Conservation (phyloP, 2,797 vertebrate genomes). For the Xenentodon cancila region DNA sequence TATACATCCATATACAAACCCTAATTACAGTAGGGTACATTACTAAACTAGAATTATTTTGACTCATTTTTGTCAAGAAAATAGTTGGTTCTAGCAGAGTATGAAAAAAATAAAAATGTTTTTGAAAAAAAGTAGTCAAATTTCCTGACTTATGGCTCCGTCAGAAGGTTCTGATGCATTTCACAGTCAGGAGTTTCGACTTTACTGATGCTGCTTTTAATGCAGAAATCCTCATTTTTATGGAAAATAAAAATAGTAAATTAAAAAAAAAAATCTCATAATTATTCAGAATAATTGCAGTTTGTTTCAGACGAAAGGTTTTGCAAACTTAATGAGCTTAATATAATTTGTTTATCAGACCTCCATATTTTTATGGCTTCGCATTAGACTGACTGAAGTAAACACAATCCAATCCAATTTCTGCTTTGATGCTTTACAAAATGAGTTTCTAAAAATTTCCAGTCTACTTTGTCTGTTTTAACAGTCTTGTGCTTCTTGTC, state of each 20-base stretch:
- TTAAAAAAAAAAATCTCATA: not conserved
- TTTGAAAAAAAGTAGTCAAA: too few species aligned
- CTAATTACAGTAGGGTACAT: not conserved
- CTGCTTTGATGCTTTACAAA: constrained; percentile 16
- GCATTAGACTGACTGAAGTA: constrained; percentile 19
- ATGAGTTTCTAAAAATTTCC: constrained; percentile 36
- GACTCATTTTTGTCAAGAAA: not conserved
- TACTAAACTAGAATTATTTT: not conserved
- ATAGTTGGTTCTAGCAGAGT: too few species aligned
- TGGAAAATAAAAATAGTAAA: too few species aligned
- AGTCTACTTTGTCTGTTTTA: not conserved
- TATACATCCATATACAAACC: not conserved
- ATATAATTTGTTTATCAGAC: not conserved
- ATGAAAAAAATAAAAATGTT: too few species aligned
- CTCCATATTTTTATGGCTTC: not conserved
- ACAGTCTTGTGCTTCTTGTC: too few species aligned
- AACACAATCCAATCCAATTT: constrained; percentile 40
- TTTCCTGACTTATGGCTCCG: too few species aligned
- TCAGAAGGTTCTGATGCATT: too few species aligned
- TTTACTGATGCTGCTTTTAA: too few species aligned
- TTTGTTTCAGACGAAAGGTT: not conserved
- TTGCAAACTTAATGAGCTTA: too few species aligned
- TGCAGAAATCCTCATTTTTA: too few species aligned
- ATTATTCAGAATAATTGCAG: not conserved
- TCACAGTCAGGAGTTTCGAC: too few species aligned